Evolutionary conservation across 2,888 invertebrate genomes (phyloP).

Genomic region (Priocnemis perturbator): DNA sequence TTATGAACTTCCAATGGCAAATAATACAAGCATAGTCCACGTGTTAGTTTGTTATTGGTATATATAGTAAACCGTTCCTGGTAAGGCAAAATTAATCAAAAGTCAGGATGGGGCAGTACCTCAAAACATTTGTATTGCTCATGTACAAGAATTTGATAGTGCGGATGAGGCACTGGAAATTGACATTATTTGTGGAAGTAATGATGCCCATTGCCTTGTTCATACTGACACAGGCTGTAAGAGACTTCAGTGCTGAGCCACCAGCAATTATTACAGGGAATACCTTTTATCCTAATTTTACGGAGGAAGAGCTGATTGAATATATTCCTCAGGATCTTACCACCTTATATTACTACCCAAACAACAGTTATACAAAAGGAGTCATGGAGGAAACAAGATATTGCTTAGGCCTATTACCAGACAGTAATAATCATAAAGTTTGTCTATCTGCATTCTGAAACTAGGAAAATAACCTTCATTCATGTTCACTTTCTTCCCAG

Average conservation of each 20-base stretch:
- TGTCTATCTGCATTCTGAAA: too few relatives aligned
- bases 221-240: conserved; percentile 58
- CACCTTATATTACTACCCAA: conserved; percentile 63
- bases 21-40: too few relatives aligned
- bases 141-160: conserved; percentile 68
- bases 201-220: conserved; percentile 64
- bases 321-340: conserved; percentile 8
- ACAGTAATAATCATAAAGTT: conserved; percentile 44
- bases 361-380: conserved; percentile 50
- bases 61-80: too few relatives aligned
- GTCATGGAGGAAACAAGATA: conserved; percentile 56
- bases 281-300: conserved; percentile 54
- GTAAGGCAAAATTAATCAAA: too few relatives aligned
- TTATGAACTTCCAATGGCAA: too few relatives aligned
- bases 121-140: conserved; percentile 62
- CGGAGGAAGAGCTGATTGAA: conserved; percentile 28
- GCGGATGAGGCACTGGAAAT: conserved; percentile 67
- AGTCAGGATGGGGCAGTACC: conserved; percentile 35
- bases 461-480: too few relatives aligned
- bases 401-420: conserved; percentile 55
- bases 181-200: conserved; percentile 64
- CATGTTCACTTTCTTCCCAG: conserved; percentile 17
- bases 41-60: too few relatives aligned
- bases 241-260: conserved; percentile 56
- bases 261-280: conserved; percentile 49